A percentile compares a stretch with the other conserved stretches of the same genome.
Evolutionary conservation across 2,113 vertebrate species (phyloP).

Genomic region (Gobiocypris rarus): DNA sequence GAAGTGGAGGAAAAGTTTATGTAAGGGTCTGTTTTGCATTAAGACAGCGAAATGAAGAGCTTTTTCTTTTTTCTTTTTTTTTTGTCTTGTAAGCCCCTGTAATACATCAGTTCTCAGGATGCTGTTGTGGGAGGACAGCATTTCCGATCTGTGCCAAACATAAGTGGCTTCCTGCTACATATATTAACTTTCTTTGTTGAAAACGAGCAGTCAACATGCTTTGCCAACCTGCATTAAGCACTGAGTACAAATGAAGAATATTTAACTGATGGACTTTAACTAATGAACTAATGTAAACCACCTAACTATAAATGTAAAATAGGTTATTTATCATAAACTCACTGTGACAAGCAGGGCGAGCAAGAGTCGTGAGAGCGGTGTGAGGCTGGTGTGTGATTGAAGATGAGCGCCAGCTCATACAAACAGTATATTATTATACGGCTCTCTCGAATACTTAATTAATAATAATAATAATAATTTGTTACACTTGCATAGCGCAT

Average conservation of each 20-base stretch:
- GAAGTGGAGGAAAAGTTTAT: not conserved
- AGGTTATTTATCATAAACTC: not conserved
- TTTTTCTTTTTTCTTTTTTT: not conserved
- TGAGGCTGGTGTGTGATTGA: too few species aligned
- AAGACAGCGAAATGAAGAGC: slow-evolving; percentile 17
- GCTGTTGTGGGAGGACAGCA: slow-evolving; percentile 32
- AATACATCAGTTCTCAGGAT: slow-evolving; percentile 36
- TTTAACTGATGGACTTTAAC: not conserved
- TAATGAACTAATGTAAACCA: not conserved
- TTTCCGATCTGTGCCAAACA: slow-evolving; percentile 37
- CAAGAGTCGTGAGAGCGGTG: too few species aligned
- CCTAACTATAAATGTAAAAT: not conserved
- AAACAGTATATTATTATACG: not conserved
- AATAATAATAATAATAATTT: too few species aligned
- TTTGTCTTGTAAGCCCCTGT: slow-evolving; percentile 38
- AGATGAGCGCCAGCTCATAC: too few species aligned
- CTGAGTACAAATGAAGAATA: not conserved
- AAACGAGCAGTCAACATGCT: not conserved
- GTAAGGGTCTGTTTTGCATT: slow-evolving; percentile 16
- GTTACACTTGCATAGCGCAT: too few species aligned
- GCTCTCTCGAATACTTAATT: not conserved
- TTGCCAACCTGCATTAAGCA: not conserved
- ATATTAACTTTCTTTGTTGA: slow-evolving; percentile 33
- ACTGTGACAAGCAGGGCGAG: too few species aligned
- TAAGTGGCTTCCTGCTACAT: slow-evolving; percentile 32